phyloP scores from a whole-genome alignment of 2,797 vertebrate species.

The Gadopsis bispinosus region DNA sequence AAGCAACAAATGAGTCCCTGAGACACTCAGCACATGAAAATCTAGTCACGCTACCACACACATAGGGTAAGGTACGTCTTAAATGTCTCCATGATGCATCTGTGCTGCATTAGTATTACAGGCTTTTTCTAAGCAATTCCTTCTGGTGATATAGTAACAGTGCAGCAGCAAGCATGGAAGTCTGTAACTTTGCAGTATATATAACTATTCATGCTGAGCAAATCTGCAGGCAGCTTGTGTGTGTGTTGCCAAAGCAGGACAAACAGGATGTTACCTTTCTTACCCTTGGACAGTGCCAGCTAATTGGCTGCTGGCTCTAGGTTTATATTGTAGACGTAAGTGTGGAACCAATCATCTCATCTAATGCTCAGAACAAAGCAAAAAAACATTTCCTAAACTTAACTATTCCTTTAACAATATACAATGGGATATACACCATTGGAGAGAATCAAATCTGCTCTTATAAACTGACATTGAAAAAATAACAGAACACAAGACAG shows the following conservation, averaged over 20 bases:
- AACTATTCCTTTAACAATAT: background rate
- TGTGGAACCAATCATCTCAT: background rate
- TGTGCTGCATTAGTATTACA: constrained; percentile 27
- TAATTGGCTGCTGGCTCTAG: background rate
- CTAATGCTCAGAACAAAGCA: background rate
- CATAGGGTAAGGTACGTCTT: background rate
- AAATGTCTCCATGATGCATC: constrained; percentile 14
- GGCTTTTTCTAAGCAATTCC: constrained; percentile 1
- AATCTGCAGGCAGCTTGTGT: constrained; percentile 26
- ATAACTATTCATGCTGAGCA: constrained; percentile 10
- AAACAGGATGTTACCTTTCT: constrained; percentile 36
- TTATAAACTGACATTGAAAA: constrained; percentile 7
- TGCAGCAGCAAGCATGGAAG: constrained; percentile 9
- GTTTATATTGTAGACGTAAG: background rate
- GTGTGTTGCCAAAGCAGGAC: constrained; percentile 23
- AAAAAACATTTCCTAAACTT: no score
- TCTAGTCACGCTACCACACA: background rate
- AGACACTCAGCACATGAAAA: constrained; percentile 24
- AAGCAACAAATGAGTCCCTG: constrained; percentile 15
- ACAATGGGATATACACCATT: background rate
- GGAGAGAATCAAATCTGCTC: background rate
- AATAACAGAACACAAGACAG: background rate
- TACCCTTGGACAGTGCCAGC: background rate
- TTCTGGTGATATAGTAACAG: background rate
- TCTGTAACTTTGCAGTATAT: constrained; percentile 4